Evolutionary conservation across 2,797 vertebrate genomes (phyloP).

Genomic region (Syncerus caffer): DNA sequence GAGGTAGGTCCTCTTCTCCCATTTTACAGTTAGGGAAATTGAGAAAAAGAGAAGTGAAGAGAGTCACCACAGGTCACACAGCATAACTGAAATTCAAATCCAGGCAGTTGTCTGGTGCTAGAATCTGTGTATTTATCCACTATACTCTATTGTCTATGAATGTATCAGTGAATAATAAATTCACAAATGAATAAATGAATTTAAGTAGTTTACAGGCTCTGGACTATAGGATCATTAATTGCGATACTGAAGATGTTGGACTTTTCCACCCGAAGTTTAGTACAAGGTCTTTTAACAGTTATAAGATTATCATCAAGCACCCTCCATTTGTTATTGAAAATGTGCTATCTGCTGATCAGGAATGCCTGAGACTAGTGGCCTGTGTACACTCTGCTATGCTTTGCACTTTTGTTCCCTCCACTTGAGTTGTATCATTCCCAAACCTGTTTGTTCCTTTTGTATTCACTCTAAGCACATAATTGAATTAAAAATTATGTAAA

Average conservation of each 20-base stretch:
- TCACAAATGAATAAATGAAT: neutral
- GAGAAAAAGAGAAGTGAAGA: neutral
- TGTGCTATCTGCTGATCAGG: accelerated
- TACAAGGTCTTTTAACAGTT: neutral
- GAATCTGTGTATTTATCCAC: neutral
- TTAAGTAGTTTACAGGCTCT: neutral
- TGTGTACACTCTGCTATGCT: neutral
- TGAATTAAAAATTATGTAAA: constrained; percentile 2
- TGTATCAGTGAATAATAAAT: neutral
- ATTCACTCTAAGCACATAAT: neutral
- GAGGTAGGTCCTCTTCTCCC: neutral
- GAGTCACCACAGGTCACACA: neutral
- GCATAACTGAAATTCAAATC: neutral
- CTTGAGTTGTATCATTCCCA: neutral
- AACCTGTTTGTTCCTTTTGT: neutral
- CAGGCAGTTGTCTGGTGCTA: neutral
- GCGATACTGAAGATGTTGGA: neutral
- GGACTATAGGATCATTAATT: neutral
- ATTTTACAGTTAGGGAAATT: neutral
- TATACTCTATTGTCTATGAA: neutral
- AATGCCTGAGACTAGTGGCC: neutral
- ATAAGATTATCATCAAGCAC: neutral
- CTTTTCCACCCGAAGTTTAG: neutral
- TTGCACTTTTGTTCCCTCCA: neutral
- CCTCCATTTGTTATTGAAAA: neutral